Evolutionary conservation across 1,140 invertebrate genomes (phyloP).

Genomic region (Pseudomyrmex concolor): DNA sequence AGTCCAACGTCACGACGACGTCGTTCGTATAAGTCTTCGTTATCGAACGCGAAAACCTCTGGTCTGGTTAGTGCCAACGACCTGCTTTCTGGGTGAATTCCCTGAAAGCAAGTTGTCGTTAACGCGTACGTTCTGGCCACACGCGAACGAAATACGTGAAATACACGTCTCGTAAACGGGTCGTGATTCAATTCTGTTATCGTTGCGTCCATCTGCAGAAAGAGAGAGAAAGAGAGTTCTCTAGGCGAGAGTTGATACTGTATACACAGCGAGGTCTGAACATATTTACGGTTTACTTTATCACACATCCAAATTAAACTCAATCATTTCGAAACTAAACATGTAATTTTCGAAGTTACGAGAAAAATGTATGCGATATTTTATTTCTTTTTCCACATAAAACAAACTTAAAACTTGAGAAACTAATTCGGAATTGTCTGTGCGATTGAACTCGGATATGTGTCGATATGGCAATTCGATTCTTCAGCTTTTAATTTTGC

Average conservation of each 20-base stretch:
- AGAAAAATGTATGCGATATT: background rate
- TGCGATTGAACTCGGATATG: no score
- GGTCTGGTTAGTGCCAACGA: slow-evolving; percentile 25
- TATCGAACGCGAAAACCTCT: slow-evolving; percentile 45
- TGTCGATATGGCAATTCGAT: background rate
- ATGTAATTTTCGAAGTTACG: no score
- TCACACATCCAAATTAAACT: no score
- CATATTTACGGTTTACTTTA: background rate
- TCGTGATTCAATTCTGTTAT: slow-evolving; percentile 61
- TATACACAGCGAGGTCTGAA: background rate
- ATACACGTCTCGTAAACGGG: slow-evolving; percentile 36
- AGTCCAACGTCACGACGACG: background rate
- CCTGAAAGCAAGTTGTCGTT: slow-evolving; percentile 35
- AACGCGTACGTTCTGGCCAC: slow-evolving; percentile 16
- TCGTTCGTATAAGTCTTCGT: slow-evolving; percentile 34
- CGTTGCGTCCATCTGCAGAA: slow-evolving; percentile 47
- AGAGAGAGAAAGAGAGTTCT: no score
- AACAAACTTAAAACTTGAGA: no score
- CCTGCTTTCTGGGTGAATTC: slow-evolving; percentile 34
- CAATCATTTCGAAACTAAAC: no score
- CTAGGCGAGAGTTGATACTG: slow-evolving; percentile 33
- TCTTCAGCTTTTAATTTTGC: slow-evolving; percentile 31
- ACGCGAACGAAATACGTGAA: slow-evolving; percentile 65
- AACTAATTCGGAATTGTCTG: no score
- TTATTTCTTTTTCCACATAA: background rate